phyloP scores from a whole-genome alignment of 2,113 vertebrate genomes.

The Platichthys flesus region DNA sequence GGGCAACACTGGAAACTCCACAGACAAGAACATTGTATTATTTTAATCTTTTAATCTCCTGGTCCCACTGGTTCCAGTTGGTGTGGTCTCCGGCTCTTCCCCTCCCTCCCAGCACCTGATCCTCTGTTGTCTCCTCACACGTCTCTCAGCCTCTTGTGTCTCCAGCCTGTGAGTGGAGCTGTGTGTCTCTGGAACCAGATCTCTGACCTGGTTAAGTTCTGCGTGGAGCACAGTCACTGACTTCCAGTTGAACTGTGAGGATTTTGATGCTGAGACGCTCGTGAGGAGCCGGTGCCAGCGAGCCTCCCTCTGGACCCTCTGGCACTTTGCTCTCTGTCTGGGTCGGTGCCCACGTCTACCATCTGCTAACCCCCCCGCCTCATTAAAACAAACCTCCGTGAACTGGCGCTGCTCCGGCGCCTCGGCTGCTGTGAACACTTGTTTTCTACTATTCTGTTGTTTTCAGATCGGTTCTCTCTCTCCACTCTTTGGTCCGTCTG shows the following conservation, averaged over 20 bases:
- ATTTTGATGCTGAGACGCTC: slow-evolving; percentile 40
- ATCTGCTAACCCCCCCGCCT: slow-evolving; percentile 60
- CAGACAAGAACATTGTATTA: no score
- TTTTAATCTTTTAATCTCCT: no score
- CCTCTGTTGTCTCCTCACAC: no score
- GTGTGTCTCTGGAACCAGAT: no score
- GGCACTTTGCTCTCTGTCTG: slow-evolving; percentile 41
- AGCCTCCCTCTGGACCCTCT: slow-evolving; percentile 30
- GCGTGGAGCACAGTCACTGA: neutral
- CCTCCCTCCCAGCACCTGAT: no score
- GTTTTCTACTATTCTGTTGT: neutral
- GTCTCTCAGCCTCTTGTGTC: no score
- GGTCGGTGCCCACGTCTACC: slow-evolving; percentile 55
- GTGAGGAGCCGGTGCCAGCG: slow-evolving; percentile 16
- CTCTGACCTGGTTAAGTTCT: no score
- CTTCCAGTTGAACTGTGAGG: slow-evolving; percentile 39
- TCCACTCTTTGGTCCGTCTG: no score
- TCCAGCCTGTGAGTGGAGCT: no score
- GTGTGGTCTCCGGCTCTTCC: no score
- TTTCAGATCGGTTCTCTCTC: neutral
- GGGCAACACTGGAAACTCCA: no score
- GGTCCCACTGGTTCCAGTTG: no score
- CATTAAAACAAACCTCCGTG: slow-evolving; percentile 50
- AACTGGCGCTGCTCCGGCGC: neutral
- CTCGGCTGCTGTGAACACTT: neutral